Evolutionary conservation across 2,797 vertebrate genomes (phyloP), one percentile per base, ranked within the genome.

Genomic region (Chloroceryle inda): DNA sequence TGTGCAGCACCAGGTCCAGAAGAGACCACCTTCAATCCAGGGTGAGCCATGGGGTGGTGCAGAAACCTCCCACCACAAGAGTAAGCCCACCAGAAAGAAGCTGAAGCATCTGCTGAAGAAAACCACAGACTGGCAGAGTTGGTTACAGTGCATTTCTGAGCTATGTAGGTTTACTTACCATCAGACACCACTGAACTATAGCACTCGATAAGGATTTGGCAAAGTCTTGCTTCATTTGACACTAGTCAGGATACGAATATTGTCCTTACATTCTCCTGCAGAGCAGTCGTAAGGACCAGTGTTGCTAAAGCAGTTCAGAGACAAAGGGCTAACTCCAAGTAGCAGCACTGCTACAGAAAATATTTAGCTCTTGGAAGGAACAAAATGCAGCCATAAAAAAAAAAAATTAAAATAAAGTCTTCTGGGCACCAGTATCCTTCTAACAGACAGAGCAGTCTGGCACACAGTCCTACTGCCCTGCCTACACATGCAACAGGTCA

Each of bases 251-350:
- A 67, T 23, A 73, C 10, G 62, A 19, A 66, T 7, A 16, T 4
- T 50, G 10, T 19, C 58, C 56, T 47, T 27, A 10, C 2, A 2
- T 16, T 78, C 20, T 45, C 24, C 44, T 4, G 3, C n/a, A 45
- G 20, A 6, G 18, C 33, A n/a, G 16, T 18, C 7, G 0, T 17
- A 62, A 67, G 21, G 21, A 84, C 1, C 42, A 33, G 9, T 0
- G 5, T 1, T n/a, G 52, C 44, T 50, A 7, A 68, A 74, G 33
- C 67, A 74, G 23, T 29, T 67, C 35, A 83, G 42, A 31, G 42
- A 55, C 45, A 67, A 63, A 63, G 38, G 19, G 20, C 29, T 61
- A 63, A 40, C 9, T 61, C 49, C 13, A 69, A 44, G 1, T 50
- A 58, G 1, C 50, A 61, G 29, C 40, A 64, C 0, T 9, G 9